A percentile compares a stretch with the other conserved stretches of the same genome.
Evolutionary conservation across 2,797 vertebrate species (phyloP).

Genomic region (Mus spretus): DNA sequence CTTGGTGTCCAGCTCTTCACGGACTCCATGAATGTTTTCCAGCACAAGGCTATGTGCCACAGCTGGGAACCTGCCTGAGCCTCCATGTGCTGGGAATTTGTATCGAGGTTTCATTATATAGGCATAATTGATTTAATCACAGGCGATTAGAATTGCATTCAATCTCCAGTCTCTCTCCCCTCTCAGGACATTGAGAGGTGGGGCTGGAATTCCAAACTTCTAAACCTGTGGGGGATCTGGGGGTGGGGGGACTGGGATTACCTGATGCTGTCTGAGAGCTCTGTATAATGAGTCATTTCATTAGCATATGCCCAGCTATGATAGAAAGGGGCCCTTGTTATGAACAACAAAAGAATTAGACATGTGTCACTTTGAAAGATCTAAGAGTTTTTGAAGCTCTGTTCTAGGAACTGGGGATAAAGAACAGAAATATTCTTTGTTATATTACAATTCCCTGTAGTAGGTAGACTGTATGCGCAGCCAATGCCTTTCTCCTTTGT

Average conservation of each 20-base stretch:
- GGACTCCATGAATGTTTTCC: background rate
- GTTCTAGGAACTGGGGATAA: background rate
- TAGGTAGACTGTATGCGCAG: background rate
- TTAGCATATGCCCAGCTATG: background rate
- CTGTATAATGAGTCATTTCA: background rate
- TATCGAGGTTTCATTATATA: slow-evolving; percentile 7
- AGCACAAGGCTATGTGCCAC: background rate
- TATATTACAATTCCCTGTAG: background rate
- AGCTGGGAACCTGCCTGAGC: background rate
- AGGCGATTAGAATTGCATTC: background rate
- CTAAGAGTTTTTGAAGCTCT: slow-evolving; percentile 1
- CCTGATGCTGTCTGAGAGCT: background rate
- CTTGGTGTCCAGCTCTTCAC: background rate
- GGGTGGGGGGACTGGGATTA: background rate
- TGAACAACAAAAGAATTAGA: slow-evolving; percentile 1
- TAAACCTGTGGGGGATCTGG: background rate
- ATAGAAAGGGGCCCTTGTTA: background rate
- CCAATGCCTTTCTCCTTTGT: background rate
- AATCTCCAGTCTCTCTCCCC: background rate
- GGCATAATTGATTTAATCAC: background rate
- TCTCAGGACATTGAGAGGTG: background rate
- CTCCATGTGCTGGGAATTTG: background rate
- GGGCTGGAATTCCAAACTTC: slow-evolving; percentile 19
- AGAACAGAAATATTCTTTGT: background rate
- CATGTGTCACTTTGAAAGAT: background rate